phyloP scores from a whole-genome alignment of 1,140 invertebrate species.

The Delia radicum region DNA sequence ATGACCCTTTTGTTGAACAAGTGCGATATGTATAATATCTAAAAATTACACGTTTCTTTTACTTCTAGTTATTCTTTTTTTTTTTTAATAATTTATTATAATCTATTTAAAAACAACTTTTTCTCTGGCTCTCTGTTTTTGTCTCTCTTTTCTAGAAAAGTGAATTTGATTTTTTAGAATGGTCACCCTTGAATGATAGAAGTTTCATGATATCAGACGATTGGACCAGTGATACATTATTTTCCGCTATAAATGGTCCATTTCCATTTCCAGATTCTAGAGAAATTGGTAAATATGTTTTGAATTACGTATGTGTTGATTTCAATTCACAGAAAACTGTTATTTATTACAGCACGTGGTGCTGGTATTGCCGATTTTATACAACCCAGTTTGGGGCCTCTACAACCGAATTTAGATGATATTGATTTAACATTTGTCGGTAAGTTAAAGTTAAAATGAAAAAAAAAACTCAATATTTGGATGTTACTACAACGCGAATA shows the following conservation, averaged over 20 bases:
- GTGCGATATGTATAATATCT: too few relatives aligned
- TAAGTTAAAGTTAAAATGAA: slow-evolving; percentile 40
- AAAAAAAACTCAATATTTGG: neutral
- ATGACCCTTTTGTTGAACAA: too few relatives aligned
- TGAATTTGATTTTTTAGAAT: slow-evolving; percentile 77
- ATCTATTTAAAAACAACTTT: too few relatives aligned
- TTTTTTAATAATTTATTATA: too few relatives aligned
- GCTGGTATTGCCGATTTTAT: slow-evolving; percentile 90
- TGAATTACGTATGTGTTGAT: too few relatives aligned
- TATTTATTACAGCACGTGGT: slow-evolving; percentile 60
- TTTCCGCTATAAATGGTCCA: slow-evolving; percentile 85
- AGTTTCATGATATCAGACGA: slow-evolving; percentile 73
- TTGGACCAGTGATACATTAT: slow-evolving; percentile 77
- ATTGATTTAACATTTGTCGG: slow-evolving; percentile 84
- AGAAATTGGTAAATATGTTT: slow-evolving; percentile 83
- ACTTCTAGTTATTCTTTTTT: too few relatives aligned
- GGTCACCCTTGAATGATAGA: slow-evolving; percentile 70
- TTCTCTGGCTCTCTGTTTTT: neutral
- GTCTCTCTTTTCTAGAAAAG: slow-evolving; percentile 64
- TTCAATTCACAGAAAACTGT: neutral
- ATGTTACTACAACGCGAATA: too few relatives aligned
- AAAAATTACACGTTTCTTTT: too few relatives aligned
- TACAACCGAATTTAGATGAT: slow-evolving; percentile 96
- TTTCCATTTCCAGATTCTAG: slow-evolving; percentile 95
- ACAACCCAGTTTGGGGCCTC: slow-evolving; percentile 93